Evolutionary conservation across 2,113 vertebrate species (phyloP), one percentile per base, ranked within the genome.

Genomic region (Boleophthalmus pectinirostris): DNA sequence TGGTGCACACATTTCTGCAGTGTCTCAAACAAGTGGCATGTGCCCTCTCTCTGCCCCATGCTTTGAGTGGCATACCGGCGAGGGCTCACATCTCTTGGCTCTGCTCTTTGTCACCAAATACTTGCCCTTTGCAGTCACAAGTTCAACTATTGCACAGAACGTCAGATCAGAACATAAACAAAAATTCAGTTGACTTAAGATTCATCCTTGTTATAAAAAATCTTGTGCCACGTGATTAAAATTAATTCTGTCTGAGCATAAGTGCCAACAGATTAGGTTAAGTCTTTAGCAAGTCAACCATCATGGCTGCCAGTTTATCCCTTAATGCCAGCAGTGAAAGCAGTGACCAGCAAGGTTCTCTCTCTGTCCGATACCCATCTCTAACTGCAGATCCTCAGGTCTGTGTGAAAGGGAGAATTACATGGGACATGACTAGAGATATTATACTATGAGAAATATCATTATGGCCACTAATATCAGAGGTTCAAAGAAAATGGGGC

Each of bases 401-500:
- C 84, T 81, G 79, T 85, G 74, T 80, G 83, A 81, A 85, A 46
- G 45, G 61, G 77, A 74, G 87, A 68, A 75, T 86, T 87, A 84
- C 70, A 69, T 9, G 18, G 78, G 68, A 81, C 60, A 6, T 70
- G 77, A 66, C 57, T 2, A 49, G 75, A 88, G 82, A 88, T 29
- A 29, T 89, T 91, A 54, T 54, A 86, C 81, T 73, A 69, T 83
- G 75, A 79, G 77, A 86, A 89, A 89, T 84, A 88, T 88, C 77
- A 85, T 88, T 89, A 89, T 85, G 78, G 80, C 71, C 74, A 57
- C n/a, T 20, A 79, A 86, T 78, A 87, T 85, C 83, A 87, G 81
- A 85, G 82, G 77, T 89, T 87, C 77, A 89, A 85, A 89, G 81
- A 87, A 88, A 90, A 93, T 73, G 84, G 81, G 80, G 80, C 70